Conservation (phyloP, 1,140 invertebrate genomes). For the Stegodyphus mimosarum region DNA sequence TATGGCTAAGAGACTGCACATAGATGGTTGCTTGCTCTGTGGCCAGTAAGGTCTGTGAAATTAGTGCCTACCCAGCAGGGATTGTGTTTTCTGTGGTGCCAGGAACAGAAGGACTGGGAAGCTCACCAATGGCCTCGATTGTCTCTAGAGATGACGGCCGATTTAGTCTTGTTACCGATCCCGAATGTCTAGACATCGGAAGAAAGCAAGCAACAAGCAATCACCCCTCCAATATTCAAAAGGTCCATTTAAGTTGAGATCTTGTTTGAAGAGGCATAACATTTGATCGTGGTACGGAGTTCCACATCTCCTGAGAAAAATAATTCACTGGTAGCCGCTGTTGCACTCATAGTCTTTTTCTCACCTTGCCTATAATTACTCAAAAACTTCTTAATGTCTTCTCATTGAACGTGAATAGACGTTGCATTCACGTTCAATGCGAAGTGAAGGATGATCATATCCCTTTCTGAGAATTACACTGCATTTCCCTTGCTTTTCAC, state of each 20-base stretch:
- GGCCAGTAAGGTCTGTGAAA: neutral
- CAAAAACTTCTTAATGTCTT: too few relatives aligned
- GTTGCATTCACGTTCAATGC: too few relatives aligned
- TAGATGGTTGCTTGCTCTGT: neutral
- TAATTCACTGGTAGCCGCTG: too few relatives aligned
- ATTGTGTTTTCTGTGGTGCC: slow-evolving; percentile 2
- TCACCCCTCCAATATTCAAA: neutral
- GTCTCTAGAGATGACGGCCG: neutral
- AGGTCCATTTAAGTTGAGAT: neutral
- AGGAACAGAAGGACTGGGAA: neutral
- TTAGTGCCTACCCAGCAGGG: neutral
- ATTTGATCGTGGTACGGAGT: neutral
- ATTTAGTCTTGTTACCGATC: neutral
- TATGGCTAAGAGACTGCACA: neutral
- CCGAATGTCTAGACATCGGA: neutral
- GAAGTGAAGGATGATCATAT: too few relatives aligned
- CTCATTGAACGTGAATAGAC: too few relatives aligned
- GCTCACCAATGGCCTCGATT: neutral
- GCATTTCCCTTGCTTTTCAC: too few relatives aligned
- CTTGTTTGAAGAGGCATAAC: neutral
- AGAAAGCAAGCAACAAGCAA: neutral
- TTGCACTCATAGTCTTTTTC: too few relatives aligned
- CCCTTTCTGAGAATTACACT: too few relatives aligned
- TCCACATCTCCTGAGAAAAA: neutral
- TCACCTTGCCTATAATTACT: too few relatives aligned